A percentile compares a stretch with the other conserved stretches of the same genome.
Conservation (phyloP, 2,888 invertebrate genomes). For the Lysandra coridon region DNA sequence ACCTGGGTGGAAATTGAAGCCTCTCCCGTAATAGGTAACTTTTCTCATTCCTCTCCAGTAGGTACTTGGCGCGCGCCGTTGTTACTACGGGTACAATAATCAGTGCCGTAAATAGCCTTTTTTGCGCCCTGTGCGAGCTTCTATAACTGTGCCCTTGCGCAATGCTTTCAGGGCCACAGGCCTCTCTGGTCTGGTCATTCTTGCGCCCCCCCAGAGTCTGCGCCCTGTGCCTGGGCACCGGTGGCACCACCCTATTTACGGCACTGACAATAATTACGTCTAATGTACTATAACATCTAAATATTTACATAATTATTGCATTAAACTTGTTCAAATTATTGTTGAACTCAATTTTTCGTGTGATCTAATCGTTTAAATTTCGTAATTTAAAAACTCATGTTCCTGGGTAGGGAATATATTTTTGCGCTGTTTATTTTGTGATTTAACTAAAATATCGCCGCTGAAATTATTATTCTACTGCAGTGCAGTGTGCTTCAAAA, state of each 20-base stretch:
- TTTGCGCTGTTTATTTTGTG: neutral
- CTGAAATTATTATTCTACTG: neutral
- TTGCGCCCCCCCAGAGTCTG: no score
- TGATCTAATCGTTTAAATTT: conserved; percentile 5
- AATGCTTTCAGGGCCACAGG: no score
- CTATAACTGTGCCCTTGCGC: no score
- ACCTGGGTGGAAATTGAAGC: neutral
- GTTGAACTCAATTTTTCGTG: neutral
- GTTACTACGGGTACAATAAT: neutral
- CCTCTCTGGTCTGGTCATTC: no score
- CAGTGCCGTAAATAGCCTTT: neutral
- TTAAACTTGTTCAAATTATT: neutral
- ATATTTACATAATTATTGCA: neutral
- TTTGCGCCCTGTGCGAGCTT: no score
- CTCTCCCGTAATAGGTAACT: neutral
- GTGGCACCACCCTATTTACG: no score
- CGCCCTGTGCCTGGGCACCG: no score
- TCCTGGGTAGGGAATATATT: neutral
- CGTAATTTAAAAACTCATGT: neutral
- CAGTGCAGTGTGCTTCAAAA: no score
- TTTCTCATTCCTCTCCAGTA: neutral
- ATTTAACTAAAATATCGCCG: neutral
- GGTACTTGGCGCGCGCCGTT: neutral
- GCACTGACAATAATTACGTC: no score
- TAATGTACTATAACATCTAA: neutral